phyloP scores from a whole-genome alignment of 2,888 invertebrate species.

The Synergus japonicus region DNA sequence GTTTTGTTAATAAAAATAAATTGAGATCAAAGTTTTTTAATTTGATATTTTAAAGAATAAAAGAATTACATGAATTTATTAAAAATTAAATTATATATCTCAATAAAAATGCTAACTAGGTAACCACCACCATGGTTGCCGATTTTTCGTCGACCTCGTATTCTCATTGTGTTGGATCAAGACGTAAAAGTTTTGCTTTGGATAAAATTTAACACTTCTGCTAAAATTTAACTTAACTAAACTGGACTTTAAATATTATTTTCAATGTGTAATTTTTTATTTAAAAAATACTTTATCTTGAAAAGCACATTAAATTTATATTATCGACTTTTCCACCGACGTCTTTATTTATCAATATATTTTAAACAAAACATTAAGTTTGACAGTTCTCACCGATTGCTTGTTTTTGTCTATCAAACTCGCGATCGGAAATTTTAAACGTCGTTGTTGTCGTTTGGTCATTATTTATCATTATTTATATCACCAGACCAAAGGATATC shows the following conservation, averaged over 20 bases:
- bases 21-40: conserved; percentile 10
- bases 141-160: conserved; percentile 50
- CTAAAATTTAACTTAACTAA: not conserved
- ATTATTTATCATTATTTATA: not conserved
- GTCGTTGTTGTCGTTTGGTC: not conserved
- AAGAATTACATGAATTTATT: not conserved
- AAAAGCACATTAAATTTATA: not conserved
- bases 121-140: conserved; percentile 48
- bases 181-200: not conserved
- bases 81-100: no score
- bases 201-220: not conserved
- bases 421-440: not conserved
- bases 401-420: conserved; percentile 54
- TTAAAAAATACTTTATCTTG: not conserved
- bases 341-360: not conserved
- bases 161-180: conserved; percentile 44
- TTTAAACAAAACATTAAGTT: not conserved
- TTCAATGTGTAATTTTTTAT: no score
- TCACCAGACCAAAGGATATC: not conserved
- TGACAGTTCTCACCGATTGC: conserved; percentile 60
- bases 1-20: not conserved
- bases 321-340: not conserved
- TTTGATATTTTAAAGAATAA: not conserved
- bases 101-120: conserved; percentile 43
- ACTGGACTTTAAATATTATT: not conserved